Evolutionary conservation across 2,888 invertebrate genomes (phyloP), one percentile per base, ranked within the genome.

Genomic region (Beris chalybata): DNA sequence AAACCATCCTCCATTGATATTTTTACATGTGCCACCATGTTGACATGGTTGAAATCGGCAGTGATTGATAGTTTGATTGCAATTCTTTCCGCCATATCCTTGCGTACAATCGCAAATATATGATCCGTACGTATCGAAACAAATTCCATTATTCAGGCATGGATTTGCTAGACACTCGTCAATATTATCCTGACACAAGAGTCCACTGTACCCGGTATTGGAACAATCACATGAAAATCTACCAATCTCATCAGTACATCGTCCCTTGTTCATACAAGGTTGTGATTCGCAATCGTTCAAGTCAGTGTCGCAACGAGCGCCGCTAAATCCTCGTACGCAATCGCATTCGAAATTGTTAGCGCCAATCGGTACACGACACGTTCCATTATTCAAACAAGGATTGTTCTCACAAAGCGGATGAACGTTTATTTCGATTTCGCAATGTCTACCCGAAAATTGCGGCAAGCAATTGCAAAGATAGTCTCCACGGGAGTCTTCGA

Each of bases 91-190:
- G 65, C 87, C 89, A 82, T 88, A 93, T n/a, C 92, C 92, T 11
- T 85, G 83, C 64, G 83, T 83, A 79, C 94, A 94, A 73, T 89
- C 88, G 77, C 94, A 94, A 71, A 76, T 83, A 76, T 87, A 94
- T 59, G 88, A 84, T 12, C 93, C 93, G 78, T 92, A 92, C 65
- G 88, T 91, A 79, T 93, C 91, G 79, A 88, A 92, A 81, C 93
- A 93, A 53, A 85, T 84, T 31, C 92, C 93, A 71, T 86, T 86
- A 72, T 92, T 91, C 56, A 84, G 76, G 74, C 90, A 90, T 13
- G 92, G 91, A 70, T 86, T 85, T 70, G 83, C 82, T 61, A 79
- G 74, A 78, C 93, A 94, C 80, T 94, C 93, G 81, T 94, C 87
- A 73, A 93, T 86, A 79, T 94, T 92, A 13, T 83, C 78, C 73